Conservation (phyloP, 2,113 vertebrate species). For the Pyrgilauda ruficollis region DNA sequence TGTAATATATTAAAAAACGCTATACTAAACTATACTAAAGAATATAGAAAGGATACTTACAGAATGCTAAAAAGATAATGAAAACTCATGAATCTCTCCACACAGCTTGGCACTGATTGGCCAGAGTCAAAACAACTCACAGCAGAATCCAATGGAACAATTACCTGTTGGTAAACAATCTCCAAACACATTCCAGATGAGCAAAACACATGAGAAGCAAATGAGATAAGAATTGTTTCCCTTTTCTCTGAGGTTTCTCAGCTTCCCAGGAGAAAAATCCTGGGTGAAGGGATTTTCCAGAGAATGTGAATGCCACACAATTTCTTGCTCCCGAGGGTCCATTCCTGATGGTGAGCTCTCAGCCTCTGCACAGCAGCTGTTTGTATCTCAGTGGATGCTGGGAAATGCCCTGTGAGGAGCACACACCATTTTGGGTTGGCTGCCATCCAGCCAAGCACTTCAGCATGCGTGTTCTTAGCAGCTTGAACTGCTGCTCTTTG, state of each 20-base stretch:
- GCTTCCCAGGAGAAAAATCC: no score
- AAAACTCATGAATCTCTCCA: background rate
- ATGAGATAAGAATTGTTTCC: background rate
- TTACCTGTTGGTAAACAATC: no score
- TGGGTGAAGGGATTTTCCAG: background rate
- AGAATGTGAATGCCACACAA: background rate
- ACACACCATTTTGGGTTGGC: background rate
- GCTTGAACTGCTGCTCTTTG: background rate
- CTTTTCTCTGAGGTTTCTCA: no score
- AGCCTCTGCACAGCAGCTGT: background rate
- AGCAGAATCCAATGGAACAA: background rate
- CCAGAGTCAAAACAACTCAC: background rate
- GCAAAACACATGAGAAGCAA: background rate
- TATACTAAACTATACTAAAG: background rate
- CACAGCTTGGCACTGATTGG: background rate
- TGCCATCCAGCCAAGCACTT: background rate
- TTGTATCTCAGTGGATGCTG: background rate
- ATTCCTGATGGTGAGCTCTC: background rate
- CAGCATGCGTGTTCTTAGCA: rapidly evolving
- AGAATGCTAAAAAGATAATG: background rate
- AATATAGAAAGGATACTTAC: background rate
- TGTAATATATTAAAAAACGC: background rate
- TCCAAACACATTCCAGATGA: background rate
- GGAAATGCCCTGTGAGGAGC: background rate
- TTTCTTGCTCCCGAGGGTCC: background rate